Percentiles rank a stretch among this genome's conserved stretches.
Conservation (phyloP, 2,888 invertebrate genomes). For the Crematogaster levior region DNA sequence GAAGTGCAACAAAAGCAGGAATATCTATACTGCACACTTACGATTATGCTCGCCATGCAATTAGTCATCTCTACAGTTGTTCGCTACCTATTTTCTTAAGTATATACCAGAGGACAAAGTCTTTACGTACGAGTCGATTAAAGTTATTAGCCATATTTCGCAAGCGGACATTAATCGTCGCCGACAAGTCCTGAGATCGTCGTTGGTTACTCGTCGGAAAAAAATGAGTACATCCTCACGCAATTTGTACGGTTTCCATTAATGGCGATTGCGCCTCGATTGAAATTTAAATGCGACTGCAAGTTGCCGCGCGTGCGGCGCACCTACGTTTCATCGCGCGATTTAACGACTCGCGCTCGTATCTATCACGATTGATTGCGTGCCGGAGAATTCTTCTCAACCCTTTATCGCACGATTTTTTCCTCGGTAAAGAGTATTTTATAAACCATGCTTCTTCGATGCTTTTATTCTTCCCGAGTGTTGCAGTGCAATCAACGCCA, state of each 20-base stretch:
- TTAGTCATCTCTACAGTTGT: conserved; percentile 26
- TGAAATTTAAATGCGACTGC: conserved; percentile 47
- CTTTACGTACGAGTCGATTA: conserved; percentile 64
- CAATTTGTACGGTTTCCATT: conserved; percentile 47
- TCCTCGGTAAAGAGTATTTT: not conserved
- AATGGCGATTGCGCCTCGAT: conserved; percentile 32
- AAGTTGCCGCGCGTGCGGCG: not conserved
- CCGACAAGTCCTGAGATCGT: conserved; percentile 25
- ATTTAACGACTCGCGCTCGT: conserved; percentile 23
- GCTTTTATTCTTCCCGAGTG: not conserved
- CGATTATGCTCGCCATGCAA: conserved; percentile 25
- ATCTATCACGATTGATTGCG: conserved; percentile 30
- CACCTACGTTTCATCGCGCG: conserved; percentile 28
- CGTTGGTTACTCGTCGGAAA: not conserved
- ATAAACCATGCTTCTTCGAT: not conserved
- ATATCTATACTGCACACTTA: not conserved
- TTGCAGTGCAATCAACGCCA: not conserved
- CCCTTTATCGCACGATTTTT: not conserved
- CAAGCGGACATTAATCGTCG: conserved; percentile 65
- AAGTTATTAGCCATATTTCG: conserved; percentile 70
- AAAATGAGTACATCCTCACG: conserved; percentile 44
- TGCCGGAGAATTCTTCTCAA: not conserved
- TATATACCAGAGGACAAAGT: conserved; percentile 45
- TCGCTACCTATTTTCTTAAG: conserved; percentile 38
- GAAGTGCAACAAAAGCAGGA: conserved; percentile 20